Evolutionary conservation across 1,140 invertebrate genomes (phyloP).

Genomic region (Ridgeia piscesae): DNA sequence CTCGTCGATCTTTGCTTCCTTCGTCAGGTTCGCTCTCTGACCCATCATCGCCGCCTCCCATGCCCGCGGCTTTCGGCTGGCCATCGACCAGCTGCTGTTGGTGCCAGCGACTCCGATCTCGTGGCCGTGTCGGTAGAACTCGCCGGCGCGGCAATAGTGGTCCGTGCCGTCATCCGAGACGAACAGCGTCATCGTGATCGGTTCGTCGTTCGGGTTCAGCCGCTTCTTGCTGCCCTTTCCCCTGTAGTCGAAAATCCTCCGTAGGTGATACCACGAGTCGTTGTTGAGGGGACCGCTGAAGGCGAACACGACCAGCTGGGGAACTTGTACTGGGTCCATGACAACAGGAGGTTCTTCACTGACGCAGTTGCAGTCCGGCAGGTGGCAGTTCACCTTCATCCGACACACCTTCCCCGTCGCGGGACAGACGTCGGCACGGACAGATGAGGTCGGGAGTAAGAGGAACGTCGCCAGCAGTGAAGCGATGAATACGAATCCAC

Average conservation of each 20-base stretch:
- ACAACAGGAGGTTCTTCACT: background rate
- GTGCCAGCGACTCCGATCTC: background rate
- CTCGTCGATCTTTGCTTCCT: background rate
- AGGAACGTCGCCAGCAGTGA: background rate
- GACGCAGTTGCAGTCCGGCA: background rate
- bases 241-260: background rate
- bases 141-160: background rate
- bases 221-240: background rate
- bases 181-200: background rate
- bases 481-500: background rate
- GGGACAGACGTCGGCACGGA: background rate
- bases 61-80: background rate
- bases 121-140: background rate
- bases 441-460: background rate
- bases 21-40: background rate
- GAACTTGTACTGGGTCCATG: background rate
- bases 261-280: background rate
- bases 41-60: background rate
- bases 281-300: background rate
- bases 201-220: background rate
- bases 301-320: background rate
- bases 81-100: background rate
- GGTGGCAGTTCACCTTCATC: background rate
- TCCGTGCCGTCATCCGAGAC: background rate
- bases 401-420: background rate